Evolutionary conservation across 2,113 vertebrate genomes (phyloP).

Genomic region (Charina bottae): DNA sequence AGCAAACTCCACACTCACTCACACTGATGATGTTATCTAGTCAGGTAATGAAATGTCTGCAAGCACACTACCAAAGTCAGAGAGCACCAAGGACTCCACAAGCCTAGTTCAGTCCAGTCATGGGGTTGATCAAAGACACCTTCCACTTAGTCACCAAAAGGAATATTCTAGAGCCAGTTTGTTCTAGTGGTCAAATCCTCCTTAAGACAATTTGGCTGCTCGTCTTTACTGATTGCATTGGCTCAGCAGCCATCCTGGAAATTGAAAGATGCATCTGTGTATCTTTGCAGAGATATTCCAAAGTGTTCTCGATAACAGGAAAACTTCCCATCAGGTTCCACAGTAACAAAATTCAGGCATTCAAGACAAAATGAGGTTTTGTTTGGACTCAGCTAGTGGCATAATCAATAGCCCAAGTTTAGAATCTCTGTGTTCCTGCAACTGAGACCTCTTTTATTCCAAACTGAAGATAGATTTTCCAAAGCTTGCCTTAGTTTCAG

Average conservation of each 20-base stretch:
- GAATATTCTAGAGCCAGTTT: too few relatives aligned
- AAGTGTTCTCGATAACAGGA: slow-evolving; percentile 34
- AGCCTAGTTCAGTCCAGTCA: too few relatives aligned
- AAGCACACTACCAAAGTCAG: too few relatives aligned
- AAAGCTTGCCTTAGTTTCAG: slow-evolving; percentile 13
- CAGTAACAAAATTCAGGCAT: slow-evolving; percentile 25
- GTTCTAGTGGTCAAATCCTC: too few relatives aligned
- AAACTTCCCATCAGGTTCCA: slow-evolving; percentile 9
- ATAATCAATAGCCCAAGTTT: not conserved
- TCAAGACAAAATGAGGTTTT: not conserved
- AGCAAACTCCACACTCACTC: too few relatives aligned
- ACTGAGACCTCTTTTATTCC: not conserved
- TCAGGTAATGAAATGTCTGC: too few relatives aligned
- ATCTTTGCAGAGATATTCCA: slow-evolving; percentile 26
- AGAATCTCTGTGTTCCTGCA: not conserved
- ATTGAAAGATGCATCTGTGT: slow-evolving; percentile 26
- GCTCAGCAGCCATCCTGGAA: slow-evolving; percentile 21
- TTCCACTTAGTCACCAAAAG: too few relatives aligned
- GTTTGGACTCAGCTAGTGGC: not conserved
- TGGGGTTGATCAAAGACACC: too few relatives aligned
- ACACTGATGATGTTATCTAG: too few relatives aligned
- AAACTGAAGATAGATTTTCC: slow-evolving; percentile 18
- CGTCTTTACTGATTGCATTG: slow-evolving; percentile 24
- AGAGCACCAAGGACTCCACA: too few relatives aligned
- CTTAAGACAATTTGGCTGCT: slow-evolving; percentile 16